These are phyloP conservation scores for Climacteris rufus DNA, from an alignment of 2,113 vertebrate genomes.

Conservation along the genomic window DNA sequence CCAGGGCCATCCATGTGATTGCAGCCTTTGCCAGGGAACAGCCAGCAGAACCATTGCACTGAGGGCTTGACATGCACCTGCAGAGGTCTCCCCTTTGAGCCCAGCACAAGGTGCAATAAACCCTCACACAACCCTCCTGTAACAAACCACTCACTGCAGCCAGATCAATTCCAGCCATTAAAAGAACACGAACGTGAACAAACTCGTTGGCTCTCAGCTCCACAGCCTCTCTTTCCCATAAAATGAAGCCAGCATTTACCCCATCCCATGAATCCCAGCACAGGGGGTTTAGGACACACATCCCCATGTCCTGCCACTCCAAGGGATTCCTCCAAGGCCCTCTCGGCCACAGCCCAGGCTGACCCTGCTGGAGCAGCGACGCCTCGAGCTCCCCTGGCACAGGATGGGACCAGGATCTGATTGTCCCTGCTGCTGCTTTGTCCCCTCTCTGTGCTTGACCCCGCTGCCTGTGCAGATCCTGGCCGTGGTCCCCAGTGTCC, in stretches of 20 bases:
- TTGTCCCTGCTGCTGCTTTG: fast-evolving
- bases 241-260: background rate
- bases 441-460: background rate
- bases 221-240: background rate
- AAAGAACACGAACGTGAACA: fast-evolving
- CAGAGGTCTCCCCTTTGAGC: background rate
- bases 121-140: background rate
- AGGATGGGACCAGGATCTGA: fast-evolving
- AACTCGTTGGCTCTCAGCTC: background rate
- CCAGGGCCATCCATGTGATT: background rate
- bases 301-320: background rate
- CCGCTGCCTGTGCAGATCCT: fast-evolving
- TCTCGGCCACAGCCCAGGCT: fast-evolving
- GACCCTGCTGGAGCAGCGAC: fast-evolving
- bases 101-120: background rate
- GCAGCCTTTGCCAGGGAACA: background rate
- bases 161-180: background rate
- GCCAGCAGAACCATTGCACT: background rate
- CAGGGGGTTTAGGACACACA: background rate
- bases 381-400: background rate
- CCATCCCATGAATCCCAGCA: background rate
- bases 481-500: fast-evolving
- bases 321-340: background rate
- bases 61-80: fast-evolving
- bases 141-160: background rate